phyloP scores from a whole-genome alignment of 2,888 invertebrate species.

The Microplitis deprimator region DNA sequence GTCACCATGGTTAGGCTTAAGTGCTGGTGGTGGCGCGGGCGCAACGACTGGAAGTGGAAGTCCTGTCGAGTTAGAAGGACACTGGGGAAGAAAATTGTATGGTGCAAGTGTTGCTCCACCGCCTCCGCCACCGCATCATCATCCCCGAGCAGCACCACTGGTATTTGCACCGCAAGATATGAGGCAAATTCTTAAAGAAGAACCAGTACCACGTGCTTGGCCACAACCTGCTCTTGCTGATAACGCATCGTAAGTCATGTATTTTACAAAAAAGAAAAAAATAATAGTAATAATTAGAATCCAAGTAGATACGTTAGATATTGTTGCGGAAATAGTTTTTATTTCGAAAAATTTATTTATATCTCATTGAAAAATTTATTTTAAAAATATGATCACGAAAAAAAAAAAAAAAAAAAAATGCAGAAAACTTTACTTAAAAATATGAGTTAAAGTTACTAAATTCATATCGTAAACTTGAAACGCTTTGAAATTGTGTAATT shows the following conservation, averaged over 20 bases:
- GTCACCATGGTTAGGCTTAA: constrained; percentile 70
- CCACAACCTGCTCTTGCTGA: constrained; percentile 68
- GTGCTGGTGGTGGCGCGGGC: constrained; percentile 67
- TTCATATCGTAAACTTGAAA: too few relatives aligned
- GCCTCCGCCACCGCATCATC: constrained; percentile 69
- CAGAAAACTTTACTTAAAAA: too few relatives aligned
- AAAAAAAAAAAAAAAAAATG: too few relatives aligned
- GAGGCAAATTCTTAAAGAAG: constrained; percentile 70
- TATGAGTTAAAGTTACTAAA: too few relatives aligned
- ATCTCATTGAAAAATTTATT: too few relatives aligned
- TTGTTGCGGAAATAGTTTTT: too few relatives aligned
- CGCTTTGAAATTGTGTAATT: too few relatives aligned
- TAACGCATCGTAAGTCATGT: constrained; percentile 66
- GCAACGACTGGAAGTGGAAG: constrained; percentile 67
- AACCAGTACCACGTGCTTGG: constrained; percentile 69
- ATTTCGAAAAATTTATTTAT: too few relatives aligned
- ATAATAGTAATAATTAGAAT: background rate
- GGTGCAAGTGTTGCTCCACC: constrained; percentile 69
- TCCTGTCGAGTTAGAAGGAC: constrained; percentile 69
- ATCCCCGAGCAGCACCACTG: constrained; percentile 65
- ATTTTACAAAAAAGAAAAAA: background rate
- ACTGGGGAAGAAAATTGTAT: constrained; percentile 69
- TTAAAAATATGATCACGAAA: too few relatives aligned
- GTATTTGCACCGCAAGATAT: constrained; percentile 70
- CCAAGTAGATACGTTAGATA: too few relatives aligned